Evolutionary conservation across 2,888 invertebrate genomes (phyloP), one percentile per base, ranked within the genome.

Genomic region (Ophion costatus): DNA sequence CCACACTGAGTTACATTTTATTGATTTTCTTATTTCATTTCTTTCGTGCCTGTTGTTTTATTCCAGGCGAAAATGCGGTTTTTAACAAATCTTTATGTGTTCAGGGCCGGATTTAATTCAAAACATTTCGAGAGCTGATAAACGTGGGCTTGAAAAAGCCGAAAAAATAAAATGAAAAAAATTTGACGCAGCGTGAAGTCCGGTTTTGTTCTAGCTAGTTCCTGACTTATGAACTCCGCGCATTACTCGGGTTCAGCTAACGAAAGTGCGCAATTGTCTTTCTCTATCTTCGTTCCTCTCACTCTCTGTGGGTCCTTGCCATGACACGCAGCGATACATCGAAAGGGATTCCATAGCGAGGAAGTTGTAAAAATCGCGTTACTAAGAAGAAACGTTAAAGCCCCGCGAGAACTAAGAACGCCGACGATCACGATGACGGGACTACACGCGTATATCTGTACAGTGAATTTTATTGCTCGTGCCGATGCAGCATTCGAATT

Each of bases 311-410:
- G 33, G 17, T 75, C 38, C n/a, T 80, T 59, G 61, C n/a, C 70
- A 70, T 59, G 79, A 71, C 66, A 69, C 24, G 64, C 56, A 74
- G n/a, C 56, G 7, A 1, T 24, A 20, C 64, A 57, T 67, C 69
- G 24, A 80, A 73, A 56, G 56, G 76, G 67, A 85, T 79, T 85
- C 85, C 82, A 67, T 14, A 70, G 71, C 85, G 82, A 91, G 93
- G 93, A 93, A 93, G 93, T 90, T 91, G 87, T 92, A 92, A 93
- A 93, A 91, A 90, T 22, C 88, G 89, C 87, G 87, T 87, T 91
- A 92, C 92, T 88, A 86, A 89, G 90, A 91, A 91, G 86, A 88
- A 88, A 87, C 88, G 87, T 89, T 87, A 89, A 87, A 82, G 81
- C 81, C 20, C 74, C 77, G 76, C 83, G 67, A 57, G 70, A 33